Evolutionary conservation across 2,113 vertebrate species (phyloP).

Genomic region (Genyomyrus donnyi): DNA sequence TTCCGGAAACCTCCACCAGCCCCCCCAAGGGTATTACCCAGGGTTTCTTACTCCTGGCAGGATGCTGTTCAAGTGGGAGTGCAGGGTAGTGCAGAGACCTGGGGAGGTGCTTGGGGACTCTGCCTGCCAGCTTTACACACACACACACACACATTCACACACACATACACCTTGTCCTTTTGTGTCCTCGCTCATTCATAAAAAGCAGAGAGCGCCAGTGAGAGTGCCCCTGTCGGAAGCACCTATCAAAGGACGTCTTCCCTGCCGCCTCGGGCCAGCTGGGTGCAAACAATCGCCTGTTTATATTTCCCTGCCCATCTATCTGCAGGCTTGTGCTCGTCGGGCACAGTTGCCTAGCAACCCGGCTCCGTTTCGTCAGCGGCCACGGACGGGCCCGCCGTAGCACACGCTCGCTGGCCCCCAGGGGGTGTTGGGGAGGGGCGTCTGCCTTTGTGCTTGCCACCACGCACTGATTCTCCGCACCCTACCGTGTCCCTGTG

Average conservation of each 20-base stretch:
- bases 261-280: slow-evolving; percentile 31
- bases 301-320: slow-evolving; percentile 37
- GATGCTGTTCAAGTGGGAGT: not conserved
- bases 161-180: not conserved
- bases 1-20: not conserved
- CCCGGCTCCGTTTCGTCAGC: slow-evolving; percentile 40
- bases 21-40: not conserved
- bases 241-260: slow-evolving; percentile 7
- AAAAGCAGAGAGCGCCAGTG: not conserved
- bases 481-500: not conserved
- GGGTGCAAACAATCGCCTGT: slow-evolving; percentile 45
- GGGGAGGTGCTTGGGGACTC: not conserved
- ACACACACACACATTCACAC: not conserved
- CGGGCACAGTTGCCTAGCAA: slow-evolving; percentile 52
- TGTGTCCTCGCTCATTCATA: not conserved
- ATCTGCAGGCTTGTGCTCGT: slow-evolving; percentile 39
- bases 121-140: not conserved
- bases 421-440: not conserved
- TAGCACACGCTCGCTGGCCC: not conserved
- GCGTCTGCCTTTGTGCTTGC: not conserved
- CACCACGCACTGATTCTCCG: not conserved
- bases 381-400: slow-evolving; percentile 20
- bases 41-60: not conserved
- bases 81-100: not conserved
- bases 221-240: not conserved